Evolutionary conservation across 2,888 invertebrate genomes (phyloP).

Genomic region (Conops quadrifasciatus): DNA sequence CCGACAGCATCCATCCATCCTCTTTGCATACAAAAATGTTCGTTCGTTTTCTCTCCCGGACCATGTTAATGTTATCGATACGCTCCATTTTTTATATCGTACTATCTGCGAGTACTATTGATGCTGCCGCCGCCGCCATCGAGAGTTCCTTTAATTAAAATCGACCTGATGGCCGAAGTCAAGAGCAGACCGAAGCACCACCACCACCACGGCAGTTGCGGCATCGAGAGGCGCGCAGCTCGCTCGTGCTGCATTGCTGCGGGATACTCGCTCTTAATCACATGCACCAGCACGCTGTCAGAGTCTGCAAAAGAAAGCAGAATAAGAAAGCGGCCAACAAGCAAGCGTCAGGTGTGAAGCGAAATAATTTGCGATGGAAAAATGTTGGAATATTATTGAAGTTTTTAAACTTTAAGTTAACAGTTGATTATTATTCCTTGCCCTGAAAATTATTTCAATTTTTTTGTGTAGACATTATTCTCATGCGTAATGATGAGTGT

Average conservation of each 20-base stretch:
- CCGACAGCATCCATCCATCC: too few species aligned
- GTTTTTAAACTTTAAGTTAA: too few species aligned
- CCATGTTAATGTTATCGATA: too few species aligned
- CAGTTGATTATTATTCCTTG: too few species aligned
- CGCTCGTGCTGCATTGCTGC: slow-evolving; percentile 69
- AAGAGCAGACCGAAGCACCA: neutral
- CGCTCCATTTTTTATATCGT: neutral
- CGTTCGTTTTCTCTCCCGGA: too few species aligned
- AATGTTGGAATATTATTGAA: too few species aligned
- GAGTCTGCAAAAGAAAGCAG: slow-evolving; percentile 68
- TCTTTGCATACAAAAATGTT: too few species aligned
- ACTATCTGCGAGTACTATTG: neutral
- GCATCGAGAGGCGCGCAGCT: neutral
- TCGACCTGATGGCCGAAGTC: neutral
- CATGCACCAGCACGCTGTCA: slow-evolving; percentile 82
- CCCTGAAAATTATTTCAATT: too few species aligned
- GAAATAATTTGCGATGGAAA: neutral
- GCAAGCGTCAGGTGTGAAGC: neutral
- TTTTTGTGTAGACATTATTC: too few species aligned
- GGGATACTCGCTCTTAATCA: slow-evolving; percentile 77
- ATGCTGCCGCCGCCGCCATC: neutral
- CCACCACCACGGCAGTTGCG: slow-evolving; percentile 3
- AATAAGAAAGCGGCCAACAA: neutral
- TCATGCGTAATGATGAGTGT: too few species aligned
- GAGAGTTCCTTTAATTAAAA: neutral